Base-by-base conservation (phyloP, 2,888 invertebrate species). In the Caenorhabditis panamensis region DNA sequence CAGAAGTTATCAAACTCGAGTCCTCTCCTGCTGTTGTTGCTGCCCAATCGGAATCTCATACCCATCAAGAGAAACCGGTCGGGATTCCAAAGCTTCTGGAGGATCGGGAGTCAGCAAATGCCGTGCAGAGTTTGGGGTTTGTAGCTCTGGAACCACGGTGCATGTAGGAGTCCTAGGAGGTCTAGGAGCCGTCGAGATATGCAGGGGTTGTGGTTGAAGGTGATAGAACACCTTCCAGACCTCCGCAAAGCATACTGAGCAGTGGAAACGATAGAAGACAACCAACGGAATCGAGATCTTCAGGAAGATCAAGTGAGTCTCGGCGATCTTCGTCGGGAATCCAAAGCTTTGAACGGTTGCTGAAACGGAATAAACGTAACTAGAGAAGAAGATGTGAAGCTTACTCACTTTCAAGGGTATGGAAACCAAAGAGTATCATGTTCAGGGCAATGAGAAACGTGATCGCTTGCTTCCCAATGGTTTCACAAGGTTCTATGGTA, bases 151-250 rank as follows among this genome's bases (percentile, higher is more conserved):
- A 6, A 26, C 26, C 3, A 24, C n/a, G n/a, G n/a, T n/a, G n/a
- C n/a, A n/a, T n/a, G n/a, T n/a, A n/a, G n/a, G n/a, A n/a, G n/a
- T n/a, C n/a, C n/a, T n/a, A n/a, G n/a, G n/a, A n/a, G n/a, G n/a
- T n/a, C n/a, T n/a, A n/a, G n/a, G n/a, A n/a, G n/a, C n/a, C n/a
- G n/a, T n/a, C n/a, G n/a, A n/a, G 6, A 47, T 47, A 22, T 22
- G 18, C 31, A 36, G 22, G 13, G 8, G 16, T 36, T 8, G 18
- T 11, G 20, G 18, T 8, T 37, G 16, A 6, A 11, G 36, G 26
- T 61, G 31, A 26, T 53, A 77, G 16, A 37, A 24, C 5, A 56
- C 20, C 41, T 79, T 79, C 79, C 79, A 79, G 11, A 79, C 68
- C 47, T 79, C 79, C 0, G 72, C 71, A 24, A 79, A 72, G 13